Evolutionary conservation across 2,888 invertebrate species (phyloP), one percentile per base, ranked within the genome.

Genomic region (Labia minor): DNA sequence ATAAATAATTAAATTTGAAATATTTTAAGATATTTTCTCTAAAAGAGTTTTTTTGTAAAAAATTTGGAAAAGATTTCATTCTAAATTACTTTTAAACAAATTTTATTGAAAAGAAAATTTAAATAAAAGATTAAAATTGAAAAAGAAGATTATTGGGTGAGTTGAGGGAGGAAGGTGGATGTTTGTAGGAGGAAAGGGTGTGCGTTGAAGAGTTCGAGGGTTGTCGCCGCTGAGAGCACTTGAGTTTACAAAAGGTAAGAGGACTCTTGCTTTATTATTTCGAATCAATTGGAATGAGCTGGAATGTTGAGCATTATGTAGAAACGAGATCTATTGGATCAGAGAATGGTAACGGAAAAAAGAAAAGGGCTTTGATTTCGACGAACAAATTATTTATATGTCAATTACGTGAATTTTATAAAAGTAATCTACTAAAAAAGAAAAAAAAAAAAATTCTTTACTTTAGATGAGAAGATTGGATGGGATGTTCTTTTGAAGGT

Each of bases 201-300:
- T n/a, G n/a, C n/a, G n/a, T n/a, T n/a, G n/a, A n/a, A n/a, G n/a
- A n/a, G n/a, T 49, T 11, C 3, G 49, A 49, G 49, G 14, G 6
- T 4, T 4, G 49, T 3, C n/a, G n/a, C 49, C n/a, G 16, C 49
- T 49, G 16, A 49, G 49, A 16, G 49, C 14, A 11, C 49, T 49
- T 49, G 49, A 49, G 8, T 49, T 49, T 49, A 49, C 49, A 49
- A 49, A 49, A 49, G 49, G 4, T 49, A 49, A 49, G 16, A 49
- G 49, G 49, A 49, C 49, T 49, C 49, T 49, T 49, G 49, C n/a
- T 49, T 49, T 49, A 49, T 49, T 49, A 49, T 14, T 49, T 49
- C 16, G n/a, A 49, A 49, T 49, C 49, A 8, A 16, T 49, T 49
- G 49, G 49, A 16, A 16, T 49, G 49, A 49, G 49, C n/a, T 49